Evolutionary conservation across 1,140 invertebrate genomes (phyloP).

Genomic region (Hyposmocoma kahamanoa): DNA sequence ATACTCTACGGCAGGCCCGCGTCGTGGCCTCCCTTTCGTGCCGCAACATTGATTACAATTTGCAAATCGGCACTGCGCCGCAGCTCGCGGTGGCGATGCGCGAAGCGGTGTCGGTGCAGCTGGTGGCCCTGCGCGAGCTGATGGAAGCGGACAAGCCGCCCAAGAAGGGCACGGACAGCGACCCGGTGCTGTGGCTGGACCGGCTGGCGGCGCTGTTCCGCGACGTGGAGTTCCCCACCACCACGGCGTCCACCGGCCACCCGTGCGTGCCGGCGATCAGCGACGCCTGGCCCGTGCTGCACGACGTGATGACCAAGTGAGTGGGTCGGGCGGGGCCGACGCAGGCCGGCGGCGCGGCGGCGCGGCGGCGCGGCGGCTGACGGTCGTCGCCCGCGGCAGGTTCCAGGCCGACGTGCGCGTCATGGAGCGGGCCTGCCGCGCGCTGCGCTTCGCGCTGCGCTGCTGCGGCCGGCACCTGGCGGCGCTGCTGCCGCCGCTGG

Average conservation of each 20-base stretch:
- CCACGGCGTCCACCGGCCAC: constrained; percentile 77
- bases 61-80: background rate
- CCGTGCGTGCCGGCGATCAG: constrained; percentile 87
- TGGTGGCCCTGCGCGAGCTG: constrained; percentile 78
- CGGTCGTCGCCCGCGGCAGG: constrained; percentile 69
- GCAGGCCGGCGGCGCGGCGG: too few species aligned
- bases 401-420: constrained; percentile 89
- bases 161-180: constrained; percentile 69
- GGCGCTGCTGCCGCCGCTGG: constrained; percentile 83
- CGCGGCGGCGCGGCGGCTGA: background rate
- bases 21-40: background rate
- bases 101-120: constrained; percentile 85
- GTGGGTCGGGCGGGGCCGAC: too few species aligned
- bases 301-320: constrained; percentile 79
- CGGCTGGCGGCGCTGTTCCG: constrained; percentile 92
- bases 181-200: constrained; percentile 97
- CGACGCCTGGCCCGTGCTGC: constrained; percentile 92
- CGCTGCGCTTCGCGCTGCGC: constrained; percentile 91
- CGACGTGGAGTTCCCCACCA: constrained; percentile 75
- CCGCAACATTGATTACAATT: background rate
- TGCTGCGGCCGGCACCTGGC: constrained; percentile 87
- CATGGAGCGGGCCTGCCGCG: constrained; percentile 94
- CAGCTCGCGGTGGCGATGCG: constrained; percentile 81
- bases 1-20: background rate
- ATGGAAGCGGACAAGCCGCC: constrained; percentile 61